Percentiles rank a stretch among this genome's conserved stretches.
phyloP scores from a whole-genome alignment of 2,797 vertebrate species.

The Siniperca undulata region DNA sequence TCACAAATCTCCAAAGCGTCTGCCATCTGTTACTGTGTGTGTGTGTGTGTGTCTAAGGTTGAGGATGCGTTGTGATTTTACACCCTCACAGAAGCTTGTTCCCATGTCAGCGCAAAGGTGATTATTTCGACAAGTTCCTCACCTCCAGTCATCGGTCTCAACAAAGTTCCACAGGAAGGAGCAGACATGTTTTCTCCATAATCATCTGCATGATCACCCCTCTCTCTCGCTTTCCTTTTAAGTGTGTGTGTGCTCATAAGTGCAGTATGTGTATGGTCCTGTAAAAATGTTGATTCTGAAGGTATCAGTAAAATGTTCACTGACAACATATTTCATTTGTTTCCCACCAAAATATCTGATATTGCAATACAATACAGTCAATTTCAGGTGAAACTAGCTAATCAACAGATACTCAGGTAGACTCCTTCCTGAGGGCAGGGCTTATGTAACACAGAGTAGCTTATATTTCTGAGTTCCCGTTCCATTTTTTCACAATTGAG shows the following conservation, averaged over 20 bases:
- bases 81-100: slow-evolving; percentile 8
- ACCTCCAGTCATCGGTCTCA: neutral
- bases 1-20: slow-evolving; percentile 28
- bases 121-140: slow-evolving; percentile 16
- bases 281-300: neutral
- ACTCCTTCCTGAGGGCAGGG: too few relatives aligned
- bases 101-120: neutral
- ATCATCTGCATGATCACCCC: neutral
- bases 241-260: neutral
- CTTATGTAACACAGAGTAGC: too few relatives aligned
- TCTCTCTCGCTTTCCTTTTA: neutral
- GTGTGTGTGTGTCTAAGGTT: neutral
- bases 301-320: too few relatives aligned
- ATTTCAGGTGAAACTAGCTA: too few relatives aligned
- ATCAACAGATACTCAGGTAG: too few relatives aligned
- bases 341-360: neutral
- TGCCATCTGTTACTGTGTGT: slow-evolving; percentile 19
- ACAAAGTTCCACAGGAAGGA: neutral
- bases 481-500: too few relatives aligned
- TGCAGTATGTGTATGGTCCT: neutral
- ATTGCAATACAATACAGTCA: too few relatives aligned
- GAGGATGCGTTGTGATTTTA: neutral
- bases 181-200: neutral
- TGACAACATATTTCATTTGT: neutral
- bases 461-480: too few relatives aligned